These are phyloP conservation scores for Microvelia longipes DNA, from an alignment of 1,140 invertebrate species.

Conservation along the genomic window DNA sequence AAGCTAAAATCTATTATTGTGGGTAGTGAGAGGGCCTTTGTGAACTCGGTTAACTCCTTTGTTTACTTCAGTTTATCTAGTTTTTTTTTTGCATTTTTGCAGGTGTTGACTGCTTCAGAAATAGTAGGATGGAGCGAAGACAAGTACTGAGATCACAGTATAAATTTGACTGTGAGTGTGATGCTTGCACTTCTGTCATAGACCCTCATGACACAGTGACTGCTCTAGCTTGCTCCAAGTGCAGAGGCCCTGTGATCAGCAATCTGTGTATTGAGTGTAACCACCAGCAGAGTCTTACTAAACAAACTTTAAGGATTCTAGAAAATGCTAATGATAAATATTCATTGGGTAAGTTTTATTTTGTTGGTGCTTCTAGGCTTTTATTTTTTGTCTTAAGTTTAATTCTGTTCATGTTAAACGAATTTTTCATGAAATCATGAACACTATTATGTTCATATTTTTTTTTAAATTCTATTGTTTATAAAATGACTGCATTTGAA, in stretches of 20 bases:
- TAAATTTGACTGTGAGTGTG: neutral
- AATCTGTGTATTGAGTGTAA: neutral
- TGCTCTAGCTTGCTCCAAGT: neutral
- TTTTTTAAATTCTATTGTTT: no score
- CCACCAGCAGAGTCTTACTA: neutral
- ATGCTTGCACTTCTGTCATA: neutral
- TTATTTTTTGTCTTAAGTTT: no score
- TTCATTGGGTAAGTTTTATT: neutral
- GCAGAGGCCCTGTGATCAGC: neutral
- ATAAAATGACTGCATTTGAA: no score
- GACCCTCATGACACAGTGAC: neutral
- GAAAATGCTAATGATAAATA: neutral
- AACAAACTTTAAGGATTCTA: neutral
- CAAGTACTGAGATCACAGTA: neutral
- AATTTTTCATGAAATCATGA: no score
- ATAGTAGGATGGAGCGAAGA: neutral
- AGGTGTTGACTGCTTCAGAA: neutral
- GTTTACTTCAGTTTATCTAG: no score
- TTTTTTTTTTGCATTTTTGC: no score
- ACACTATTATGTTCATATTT: no score
- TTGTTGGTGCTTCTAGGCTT: no score
- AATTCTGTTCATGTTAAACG: no score
- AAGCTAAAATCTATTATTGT: no score
- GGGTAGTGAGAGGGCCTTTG: no score
- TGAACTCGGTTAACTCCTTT: no score